Percentiles rank a stretch among this genome's conserved stretches.
Evolutionary conservation across 2,888 invertebrate genomes (phyloP).

Genomic region (Oeneis ivallda): DNA sequence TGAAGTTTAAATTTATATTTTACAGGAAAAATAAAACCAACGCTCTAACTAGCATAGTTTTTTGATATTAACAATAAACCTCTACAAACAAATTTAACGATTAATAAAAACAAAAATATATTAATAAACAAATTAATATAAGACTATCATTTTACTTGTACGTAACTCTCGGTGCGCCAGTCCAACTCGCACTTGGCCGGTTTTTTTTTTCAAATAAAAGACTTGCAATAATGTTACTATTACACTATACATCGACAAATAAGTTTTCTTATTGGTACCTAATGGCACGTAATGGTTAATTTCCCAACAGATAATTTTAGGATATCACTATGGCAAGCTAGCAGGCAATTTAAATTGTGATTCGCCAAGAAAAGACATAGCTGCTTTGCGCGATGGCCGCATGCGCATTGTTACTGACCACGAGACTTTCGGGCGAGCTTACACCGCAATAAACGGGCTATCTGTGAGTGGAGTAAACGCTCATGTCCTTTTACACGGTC

Average conservation of each 20-base stretch:
- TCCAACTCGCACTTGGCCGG: no score
- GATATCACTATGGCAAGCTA: slow-evolving; percentile 84
- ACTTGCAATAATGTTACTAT: neutral
- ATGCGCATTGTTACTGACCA: slow-evolving; percentile 81
- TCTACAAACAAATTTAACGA: no score
- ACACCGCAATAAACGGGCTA: slow-evolving; percentile 59
- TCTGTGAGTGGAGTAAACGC: slow-evolving; percentile 61
- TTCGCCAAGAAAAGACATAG: slow-evolving; percentile 76
- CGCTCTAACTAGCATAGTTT: no score
- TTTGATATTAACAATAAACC: no score
- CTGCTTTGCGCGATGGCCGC: slow-evolving; percentile 75
- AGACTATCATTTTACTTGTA: no score
- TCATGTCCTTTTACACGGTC: slow-evolving; percentile 61
- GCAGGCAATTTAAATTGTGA: slow-evolving; percentile 88
- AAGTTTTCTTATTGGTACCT: neutral
- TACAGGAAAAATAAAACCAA: no score
- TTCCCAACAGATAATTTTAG: slow-evolving; percentile 72
- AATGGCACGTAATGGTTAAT: neutral
- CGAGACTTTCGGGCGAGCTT: slow-evolving; percentile 78
- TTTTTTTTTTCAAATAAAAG: no score
- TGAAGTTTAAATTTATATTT: no score
- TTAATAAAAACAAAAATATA: no score
- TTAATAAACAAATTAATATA: no score
- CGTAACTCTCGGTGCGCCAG: no score
- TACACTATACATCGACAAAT: neutral